These are phyloP conservation scores for Caenorhabditis sp. DNA, from an alignment of 2,888 invertebrate genomes.

Conservation along the genomic window DNA sequence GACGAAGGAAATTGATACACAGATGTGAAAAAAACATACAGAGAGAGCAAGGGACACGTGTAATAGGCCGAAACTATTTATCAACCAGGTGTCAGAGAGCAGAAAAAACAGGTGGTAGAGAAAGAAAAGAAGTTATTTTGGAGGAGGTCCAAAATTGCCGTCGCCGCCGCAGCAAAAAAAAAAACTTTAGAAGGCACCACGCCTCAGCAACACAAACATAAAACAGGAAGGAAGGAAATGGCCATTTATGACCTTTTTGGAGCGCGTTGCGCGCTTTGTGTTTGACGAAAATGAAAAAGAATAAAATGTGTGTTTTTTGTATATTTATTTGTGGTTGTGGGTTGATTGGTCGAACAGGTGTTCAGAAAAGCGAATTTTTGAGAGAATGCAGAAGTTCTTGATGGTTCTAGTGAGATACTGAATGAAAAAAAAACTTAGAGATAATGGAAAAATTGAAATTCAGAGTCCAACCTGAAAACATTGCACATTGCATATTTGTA, in stretches of 20 bases:
- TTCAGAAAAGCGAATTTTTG: no score
- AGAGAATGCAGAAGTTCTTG: no score
- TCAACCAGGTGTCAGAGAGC: background rate
- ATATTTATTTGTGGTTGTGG: background rate
- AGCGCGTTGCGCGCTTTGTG: background rate
- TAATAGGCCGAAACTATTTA: no score
- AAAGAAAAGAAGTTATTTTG: background rate
- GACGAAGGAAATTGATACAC: constrained; percentile 4
- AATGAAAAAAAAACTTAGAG: no score
- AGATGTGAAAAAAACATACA: constrained; percentile 1
- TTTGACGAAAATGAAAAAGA: background rate
- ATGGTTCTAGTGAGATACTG: no score
- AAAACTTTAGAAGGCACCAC: background rate
- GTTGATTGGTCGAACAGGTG: no score
- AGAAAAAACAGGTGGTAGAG: background rate
- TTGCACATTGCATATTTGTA: no score
- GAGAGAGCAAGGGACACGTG: no score
- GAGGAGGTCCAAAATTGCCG: no score
- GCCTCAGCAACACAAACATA: background rate
- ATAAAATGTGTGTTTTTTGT: background rate
- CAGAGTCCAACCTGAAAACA: no score
- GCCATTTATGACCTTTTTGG: background rate
- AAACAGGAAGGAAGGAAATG: background rate
- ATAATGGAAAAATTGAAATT: no score
- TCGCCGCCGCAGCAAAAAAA: no score